Evolutionary conservation across 92 coral and sea anemone genomes (phyloP).

Genomic region (Zoanthus sansibaricus): DNA sequence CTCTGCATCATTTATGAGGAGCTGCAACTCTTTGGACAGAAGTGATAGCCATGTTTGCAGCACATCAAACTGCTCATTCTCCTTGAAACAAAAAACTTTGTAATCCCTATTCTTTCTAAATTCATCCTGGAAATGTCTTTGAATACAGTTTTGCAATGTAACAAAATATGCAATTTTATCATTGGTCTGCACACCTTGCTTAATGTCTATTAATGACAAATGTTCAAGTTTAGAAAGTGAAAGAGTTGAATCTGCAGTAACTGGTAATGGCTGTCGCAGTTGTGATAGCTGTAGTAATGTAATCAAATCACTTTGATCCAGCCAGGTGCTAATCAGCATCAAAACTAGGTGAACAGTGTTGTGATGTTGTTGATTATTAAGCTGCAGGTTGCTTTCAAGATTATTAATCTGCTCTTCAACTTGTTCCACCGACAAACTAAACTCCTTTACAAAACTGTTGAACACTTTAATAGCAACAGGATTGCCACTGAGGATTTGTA

Average conservation of each 20-base stretch:
- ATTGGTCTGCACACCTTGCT: neutral
- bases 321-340: conserved; percentile 21
- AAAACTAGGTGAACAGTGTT: conserved; percentile 16
- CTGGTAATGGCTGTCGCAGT: conserved; percentile 80
- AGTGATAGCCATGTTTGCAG: conserved; percentile 76
- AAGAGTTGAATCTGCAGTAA: no score
- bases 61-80: conserved; percentile 56
- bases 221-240: conserved; percentile 24
- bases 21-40: conserved; percentile 69
- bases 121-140: conserved; percentile 39
- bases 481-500: conserved; percentile 41
- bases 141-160: conserved; percentile 38
- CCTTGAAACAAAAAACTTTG: neutral
- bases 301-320: conserved; percentile 25
- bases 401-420: conserved; percentile 2
- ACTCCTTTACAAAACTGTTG: conserved; percentile 47
- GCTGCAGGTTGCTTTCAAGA: neutral
- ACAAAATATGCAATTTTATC: conserved; percentile 14
- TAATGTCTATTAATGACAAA: neutral
- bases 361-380: neutral
- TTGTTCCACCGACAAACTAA: conserved; percentile 32
- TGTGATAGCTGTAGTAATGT: conserved; percentile 67
- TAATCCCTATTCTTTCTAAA: neutral
- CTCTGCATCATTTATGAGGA: conserved; percentile 75
- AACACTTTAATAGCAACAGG: conserved; percentile 71